phyloP scores from a whole-genome alignment of 2,797 vertebrate genomes.

The Sylvilagus floridanus region DNA sequence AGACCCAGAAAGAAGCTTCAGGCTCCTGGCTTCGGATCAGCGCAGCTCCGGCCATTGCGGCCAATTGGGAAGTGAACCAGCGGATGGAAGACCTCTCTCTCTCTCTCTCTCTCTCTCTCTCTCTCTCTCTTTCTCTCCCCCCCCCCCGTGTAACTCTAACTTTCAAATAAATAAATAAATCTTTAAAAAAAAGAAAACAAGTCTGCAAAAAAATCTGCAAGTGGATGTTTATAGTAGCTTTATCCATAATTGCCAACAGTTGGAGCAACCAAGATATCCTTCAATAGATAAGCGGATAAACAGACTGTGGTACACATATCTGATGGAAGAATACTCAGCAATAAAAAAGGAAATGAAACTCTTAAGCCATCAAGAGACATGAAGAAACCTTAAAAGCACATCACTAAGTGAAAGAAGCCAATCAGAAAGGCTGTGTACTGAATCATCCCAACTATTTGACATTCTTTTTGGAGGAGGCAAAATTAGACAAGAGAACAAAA shows the following conservation, averaged over 20 bases:
- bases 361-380: conserved; percentile 11
- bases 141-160: too few relatives aligned
- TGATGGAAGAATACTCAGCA: not conserved
- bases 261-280: not conserved
- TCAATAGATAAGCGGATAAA: not conserved
- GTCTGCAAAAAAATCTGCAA: not conserved
- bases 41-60: too few relatives aligned
- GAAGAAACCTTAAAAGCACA: not conserved
- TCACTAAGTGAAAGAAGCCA: not conserved
- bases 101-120: too few relatives aligned
- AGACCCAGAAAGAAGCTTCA: too few relatives aligned
- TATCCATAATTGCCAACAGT: not conserved
- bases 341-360: conserved; percentile 35
- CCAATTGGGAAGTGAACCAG: too few relatives aligned
- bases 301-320: not conserved
- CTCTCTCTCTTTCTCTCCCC: too few relatives aligned
- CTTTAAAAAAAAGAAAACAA: not conserved
- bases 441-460: not conserved
- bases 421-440: not conserved
- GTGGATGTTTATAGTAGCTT: conserved; percentile 2
- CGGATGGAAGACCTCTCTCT: too few relatives aligned
- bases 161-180: too few relatives aligned
- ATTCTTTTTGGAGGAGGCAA: not conserved
- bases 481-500: not conserved
- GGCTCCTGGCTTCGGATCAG: too few relatives aligned